Evolutionary conservation across 37 sponge, comb jelly and placozoan genomes (phyloP), one percentile per base, ranked within the genome.

Genomic region (Crambe crambe): DNA sequence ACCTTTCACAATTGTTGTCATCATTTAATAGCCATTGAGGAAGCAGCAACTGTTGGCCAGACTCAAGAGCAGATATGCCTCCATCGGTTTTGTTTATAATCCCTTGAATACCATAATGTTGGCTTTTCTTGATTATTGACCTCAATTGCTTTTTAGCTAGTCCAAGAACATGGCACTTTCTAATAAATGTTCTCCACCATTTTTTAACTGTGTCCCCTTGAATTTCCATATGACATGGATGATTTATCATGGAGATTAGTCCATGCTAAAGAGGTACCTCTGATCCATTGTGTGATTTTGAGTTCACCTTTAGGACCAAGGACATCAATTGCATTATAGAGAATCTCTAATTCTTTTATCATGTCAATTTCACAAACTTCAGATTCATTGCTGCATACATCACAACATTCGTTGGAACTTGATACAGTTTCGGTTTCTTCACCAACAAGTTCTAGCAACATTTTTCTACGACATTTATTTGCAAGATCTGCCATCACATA

Each of bases 211-310:
- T n/a, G n/a, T n/a, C n/a, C n/a, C n/a, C n/a, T n/a, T 27, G 51
- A 10, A 25, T 72, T 72, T 15, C 73, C 73, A 43, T 72, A 72
- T 72, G 73, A 72, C 10, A 72, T 42, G 56, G 27, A 15, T 30
- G 4, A 9, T 44, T 72, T 72, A 43, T 72, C 44, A 31, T 44
- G 26, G 20, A 29, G 15, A 56, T 74, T 29, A 6, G 74, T 74
- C 74, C 74, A 74, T 29, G 74, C 56, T 6, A 54, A 26, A 2
- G 58, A 15, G 20, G 35, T 34, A 3, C 74, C 74, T 56, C 58
- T 51, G 32, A 74, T 74, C 74, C 74, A 74, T 37, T 74, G 58
- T 30, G 57, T 36, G 31, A 74, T 29, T 32, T 74, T 74, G n/a
- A 74, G 9, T 31, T 74, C 74, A 4, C 58, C 74, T 25, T 74